phyloP scores from a whole-genome alignment of 2,888 invertebrate genomes.

The Tachina lurida region DNA sequence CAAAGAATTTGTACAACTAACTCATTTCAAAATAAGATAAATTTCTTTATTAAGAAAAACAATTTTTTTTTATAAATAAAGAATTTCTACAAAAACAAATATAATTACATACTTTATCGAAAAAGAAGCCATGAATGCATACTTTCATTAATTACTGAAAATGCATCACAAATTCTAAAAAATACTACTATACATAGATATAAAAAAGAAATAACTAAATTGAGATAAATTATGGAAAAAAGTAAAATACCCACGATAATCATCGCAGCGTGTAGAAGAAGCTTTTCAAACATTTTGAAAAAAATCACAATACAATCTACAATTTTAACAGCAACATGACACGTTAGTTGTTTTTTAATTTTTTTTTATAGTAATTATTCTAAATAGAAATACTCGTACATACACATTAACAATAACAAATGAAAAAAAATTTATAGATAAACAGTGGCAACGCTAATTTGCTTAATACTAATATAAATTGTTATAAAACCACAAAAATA shows the following conservation, averaged over 20 bases:
- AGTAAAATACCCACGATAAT: constrained; percentile 34
- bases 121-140: constrained; percentile 24
- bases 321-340: constrained; percentile 39
- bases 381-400: constrained; percentile 1
- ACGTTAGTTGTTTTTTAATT: constrained; percentile 2
- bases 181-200: not conserved
- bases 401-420: constrained; percentile 21
- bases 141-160: constrained; percentile 33
- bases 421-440: not conserved
- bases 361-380: constrained; percentile 28
- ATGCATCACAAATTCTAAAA: constrained; percentile 8
- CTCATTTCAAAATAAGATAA: not conserved
- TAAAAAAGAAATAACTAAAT: constrained; percentile 19
- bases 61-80: not conserved
- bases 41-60: not conserved
- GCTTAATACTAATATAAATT: too few species aligned
- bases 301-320: constrained; percentile 21
- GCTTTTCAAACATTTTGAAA: constrained; percentile 15
- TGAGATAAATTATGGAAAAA: constrained; percentile 8
- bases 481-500: not conserved
- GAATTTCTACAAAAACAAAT: not conserved
- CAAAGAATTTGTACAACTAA: not conserved
- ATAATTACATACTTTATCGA: not conserved
- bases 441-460: not conserved
- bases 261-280: constrained; percentile 50